Evolutionary conservation across 1,140 invertebrate species (phyloP).

Genomic region (Temnothorax longispinosus): DNA sequence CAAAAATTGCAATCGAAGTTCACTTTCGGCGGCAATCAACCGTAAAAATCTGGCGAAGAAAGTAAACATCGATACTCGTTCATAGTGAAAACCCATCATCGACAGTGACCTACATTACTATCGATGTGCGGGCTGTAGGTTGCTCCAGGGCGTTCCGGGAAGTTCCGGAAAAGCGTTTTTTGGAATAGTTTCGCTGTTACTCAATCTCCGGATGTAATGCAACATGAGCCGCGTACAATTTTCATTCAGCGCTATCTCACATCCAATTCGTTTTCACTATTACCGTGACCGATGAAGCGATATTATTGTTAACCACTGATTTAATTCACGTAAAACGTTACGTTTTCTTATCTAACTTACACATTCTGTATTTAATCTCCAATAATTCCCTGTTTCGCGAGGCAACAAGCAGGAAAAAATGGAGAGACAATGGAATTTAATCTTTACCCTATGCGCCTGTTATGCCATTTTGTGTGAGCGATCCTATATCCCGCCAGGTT

Average conservation of each 20-base stretch:
- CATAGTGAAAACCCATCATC: constrained; percentile 49
- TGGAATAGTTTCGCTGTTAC: neutral
- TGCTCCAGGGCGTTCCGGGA: neutral
- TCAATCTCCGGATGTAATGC: neutral
- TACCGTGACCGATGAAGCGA: neutral
- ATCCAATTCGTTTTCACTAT: neutral
- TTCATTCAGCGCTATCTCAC: neutral
- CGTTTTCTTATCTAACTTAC: neutral
- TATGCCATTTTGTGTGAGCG: constrained; percentile 37
- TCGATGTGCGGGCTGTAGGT: constrained; percentile 16
- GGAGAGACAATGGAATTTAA: constrained; percentile 45
- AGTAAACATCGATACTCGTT: constrained; percentile 55
- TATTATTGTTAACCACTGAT: neutral
- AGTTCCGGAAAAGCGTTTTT: neutral
- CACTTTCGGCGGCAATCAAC: constrained; percentile 41
- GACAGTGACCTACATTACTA: constrained; percentile 48
- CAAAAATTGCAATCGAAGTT: constrained; percentile 68
- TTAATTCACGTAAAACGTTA: neutral
- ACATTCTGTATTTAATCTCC: neutral
- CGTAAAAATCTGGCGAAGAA: constrained; percentile 56
- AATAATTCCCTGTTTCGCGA: neutral
- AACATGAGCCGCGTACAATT: neutral
- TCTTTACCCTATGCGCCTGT: constrained; percentile 30
- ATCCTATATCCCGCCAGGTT: constrained; percentile 18
- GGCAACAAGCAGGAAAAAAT: neutral